Evolutionary conservation across 1,140 invertebrate genomes (phyloP), one percentile per base, ranked within the genome.

Genomic region (Papilio dardanus): DNA sequence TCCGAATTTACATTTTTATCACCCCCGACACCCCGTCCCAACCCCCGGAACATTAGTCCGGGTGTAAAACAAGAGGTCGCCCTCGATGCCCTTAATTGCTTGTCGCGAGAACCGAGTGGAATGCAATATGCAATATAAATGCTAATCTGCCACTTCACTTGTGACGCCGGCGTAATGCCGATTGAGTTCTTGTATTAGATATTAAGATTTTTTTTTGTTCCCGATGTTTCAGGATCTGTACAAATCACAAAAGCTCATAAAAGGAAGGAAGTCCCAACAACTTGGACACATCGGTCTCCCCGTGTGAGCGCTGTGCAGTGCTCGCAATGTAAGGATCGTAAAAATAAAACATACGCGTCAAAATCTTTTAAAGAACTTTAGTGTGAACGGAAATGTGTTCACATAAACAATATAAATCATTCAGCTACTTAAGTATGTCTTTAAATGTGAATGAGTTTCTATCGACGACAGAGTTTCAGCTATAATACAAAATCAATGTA

Each of bases 1-100:
- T 76, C 31, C 50, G 76, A 75, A 88, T 88, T 88, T 88, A 76
- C 82, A 89, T 90, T 90, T 89, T 88, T 90, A 86, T 86, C 83
- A 76, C 33, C 73, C 54, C 50, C 21, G 19, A 76, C 33, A 69
- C 54, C 50, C 21, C n/a, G 42, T 21, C 50, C 16, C 50, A 21
- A 4, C 21, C 58, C 67, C 80, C 74, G 24, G 35, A 74, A 83
- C 81, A 85, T 85, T 84, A 82, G 81, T 80, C 83, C 81, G 77
- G 74, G 79, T 88, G 86, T 85, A 80, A 81, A 87, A 88, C 85
- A 84, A 86, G 84, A 69, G 65, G 73, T 68, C 42, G 30, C 68
- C 67, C 68, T 74, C 40, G 78, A 81, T 71, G 74, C 58, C 75
- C 78, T 86, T 91, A 89, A 89, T 90, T 84, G 86, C 79, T 84